Evolutionary conservation across 2,113 vertebrate genomes (phyloP).

Genomic region (Siphamia tubifer): DNA sequence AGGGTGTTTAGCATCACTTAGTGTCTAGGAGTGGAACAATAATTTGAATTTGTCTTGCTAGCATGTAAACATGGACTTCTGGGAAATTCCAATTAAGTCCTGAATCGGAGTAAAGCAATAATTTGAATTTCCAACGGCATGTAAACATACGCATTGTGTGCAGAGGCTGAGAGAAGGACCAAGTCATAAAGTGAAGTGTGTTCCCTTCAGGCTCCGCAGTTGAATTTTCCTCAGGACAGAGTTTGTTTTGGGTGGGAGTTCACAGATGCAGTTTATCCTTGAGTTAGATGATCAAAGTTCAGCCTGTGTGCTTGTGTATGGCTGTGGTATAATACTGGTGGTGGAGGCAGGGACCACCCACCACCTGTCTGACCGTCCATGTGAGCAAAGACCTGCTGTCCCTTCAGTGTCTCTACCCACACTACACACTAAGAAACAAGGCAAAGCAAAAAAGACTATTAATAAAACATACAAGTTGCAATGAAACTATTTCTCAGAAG

Average conservation of each 20-base stretch:
- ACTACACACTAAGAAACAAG: background rate
- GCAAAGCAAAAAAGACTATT: too few species aligned
- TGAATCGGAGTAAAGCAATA: too few species aligned
- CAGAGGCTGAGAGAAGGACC: background rate
- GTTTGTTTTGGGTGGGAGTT: slow-evolving; percentile 6
- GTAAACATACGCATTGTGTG: too few species aligned
- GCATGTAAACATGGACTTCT: too few species aligned
- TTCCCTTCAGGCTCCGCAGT: slow-evolving; percentile 12
- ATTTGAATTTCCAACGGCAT: too few species aligned
- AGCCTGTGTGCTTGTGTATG: slow-evolving; percentile 9
- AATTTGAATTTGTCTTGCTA: too few species aligned
- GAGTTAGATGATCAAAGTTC: slow-evolving; percentile 23
- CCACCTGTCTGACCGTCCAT: slow-evolving; percentile 45
- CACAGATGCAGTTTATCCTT: slow-evolving; percentile 26
- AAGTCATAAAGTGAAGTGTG: background rate
- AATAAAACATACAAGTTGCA: too few species aligned
- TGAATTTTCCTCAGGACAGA: background rate
- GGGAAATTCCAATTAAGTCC: too few species aligned
- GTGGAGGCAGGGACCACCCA: slow-evolving; percentile 22
- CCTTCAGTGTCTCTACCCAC: slow-evolving; percentile 1
- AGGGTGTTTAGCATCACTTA: too few species aligned
- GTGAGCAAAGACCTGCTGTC: slow-evolving; percentile 52
- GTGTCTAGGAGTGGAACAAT: too few species aligned
- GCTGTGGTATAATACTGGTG: slow-evolving; percentile 16
- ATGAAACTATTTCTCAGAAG: too few species aligned